Evolutionary conservation across 2,113 vertebrate genomes (phyloP).

Genomic region (Eptatretus burgeri): DNA sequence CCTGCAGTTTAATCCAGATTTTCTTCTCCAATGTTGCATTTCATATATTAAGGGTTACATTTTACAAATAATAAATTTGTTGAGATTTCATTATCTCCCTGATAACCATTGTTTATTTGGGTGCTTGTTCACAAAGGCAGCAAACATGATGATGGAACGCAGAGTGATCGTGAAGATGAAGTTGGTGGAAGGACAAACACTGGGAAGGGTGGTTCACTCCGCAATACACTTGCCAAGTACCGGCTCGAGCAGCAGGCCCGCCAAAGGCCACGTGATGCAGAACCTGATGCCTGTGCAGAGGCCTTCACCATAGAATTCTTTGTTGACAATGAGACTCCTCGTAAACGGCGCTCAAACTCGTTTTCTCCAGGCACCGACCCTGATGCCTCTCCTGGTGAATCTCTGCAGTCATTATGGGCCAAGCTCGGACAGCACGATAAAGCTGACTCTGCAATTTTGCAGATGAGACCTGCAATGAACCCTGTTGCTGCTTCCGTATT

Average conservation of each 20-base stretch:
- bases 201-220: not conserved
- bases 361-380: conserved; percentile 5
- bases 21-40: not conserved
- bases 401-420: not conserved
- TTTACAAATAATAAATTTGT: conserved; percentile 10
- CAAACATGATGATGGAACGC: conserved; percentile 87
- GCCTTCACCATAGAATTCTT: conserved; percentile 6
- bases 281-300: not conserved
- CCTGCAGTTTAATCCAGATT: not conserved
- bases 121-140: conserved; percentile 29
- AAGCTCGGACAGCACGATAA: not conserved
- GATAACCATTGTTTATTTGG: conserved; percentile 9
- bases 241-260: conserved; percentile 6
- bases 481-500: too few species aligned
- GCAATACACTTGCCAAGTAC: not conserved
- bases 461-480: too few species aligned
- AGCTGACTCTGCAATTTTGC: too few species aligned
- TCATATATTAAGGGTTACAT: conserved; percentile 12
- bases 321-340: conserved; percentile 1
- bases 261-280: not conserved
- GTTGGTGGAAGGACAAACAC: conserved; percentile 25
- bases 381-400: not conserved
- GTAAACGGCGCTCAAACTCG: conserved; percentile 2
- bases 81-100: conserved; percentile 9
- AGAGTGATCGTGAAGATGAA: conserved; percentile 81